These are phyloP conservation scores for Patella ulyssiponensis DNA, from an alignment of 2,888 invertebrate genomes.

Conservation along the genomic window DNA sequence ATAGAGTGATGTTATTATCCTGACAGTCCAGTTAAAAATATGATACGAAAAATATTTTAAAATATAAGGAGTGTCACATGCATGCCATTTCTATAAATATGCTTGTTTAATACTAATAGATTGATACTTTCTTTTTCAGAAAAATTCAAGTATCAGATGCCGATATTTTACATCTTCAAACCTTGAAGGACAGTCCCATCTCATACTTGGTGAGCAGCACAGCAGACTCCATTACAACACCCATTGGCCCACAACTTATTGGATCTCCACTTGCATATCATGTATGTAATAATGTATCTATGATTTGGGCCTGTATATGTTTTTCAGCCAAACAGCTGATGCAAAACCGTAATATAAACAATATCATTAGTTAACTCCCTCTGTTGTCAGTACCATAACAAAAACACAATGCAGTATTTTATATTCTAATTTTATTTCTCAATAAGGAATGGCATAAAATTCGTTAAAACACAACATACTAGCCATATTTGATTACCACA, in stretches of 20 bases:
- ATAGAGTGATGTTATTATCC: no score
- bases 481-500: neutral
- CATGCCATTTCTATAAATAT: no score
- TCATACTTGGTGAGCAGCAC: neutral
- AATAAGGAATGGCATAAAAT: constrained; percentile 1
- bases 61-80: no score
- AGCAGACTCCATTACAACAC: neutral
- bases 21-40: no score
- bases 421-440: neutral
- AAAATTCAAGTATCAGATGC: neutral
- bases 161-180: neutral
- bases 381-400: no score
- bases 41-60: no score
- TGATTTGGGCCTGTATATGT: neutral
- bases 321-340: neutral
- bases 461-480: neutral
- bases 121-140: no score
- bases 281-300: neutral
- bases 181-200: neutral
- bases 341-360: no score
- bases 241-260: neutral
- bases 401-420: no score
- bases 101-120: no score
- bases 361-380: no score
- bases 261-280: neutral